A percentile compares a stretch with the other conserved stretches of the same genome.
phyloP scores from a whole-genome alignment of 2,113 vertebrate species.

The Alosa alosa region DNA sequence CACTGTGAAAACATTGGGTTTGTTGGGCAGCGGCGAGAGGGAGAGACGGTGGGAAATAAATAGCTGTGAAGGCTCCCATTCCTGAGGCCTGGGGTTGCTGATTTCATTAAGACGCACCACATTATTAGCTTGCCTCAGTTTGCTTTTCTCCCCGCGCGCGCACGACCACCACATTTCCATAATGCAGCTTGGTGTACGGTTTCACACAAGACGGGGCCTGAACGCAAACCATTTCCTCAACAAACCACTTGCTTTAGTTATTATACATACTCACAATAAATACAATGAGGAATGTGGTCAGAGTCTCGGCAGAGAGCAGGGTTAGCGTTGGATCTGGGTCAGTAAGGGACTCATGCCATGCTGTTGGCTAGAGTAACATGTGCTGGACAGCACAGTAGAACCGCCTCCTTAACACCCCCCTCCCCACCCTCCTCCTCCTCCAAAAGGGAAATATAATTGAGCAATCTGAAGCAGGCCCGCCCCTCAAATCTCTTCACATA shows the following conservation, averaged over 20 bases:
- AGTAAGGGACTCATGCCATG: conserved; percentile 22
- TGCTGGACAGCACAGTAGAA: not conserved
- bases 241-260: conserved; percentile 65
- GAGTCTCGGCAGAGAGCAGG: conserved; percentile 44
- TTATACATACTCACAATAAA: conserved; percentile 72
- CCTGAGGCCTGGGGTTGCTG: conserved; percentile 66
- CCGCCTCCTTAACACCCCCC: not conserved
- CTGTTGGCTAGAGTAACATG: not conserved
- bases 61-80: conserved; percentile 58
- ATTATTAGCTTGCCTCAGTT: conserved; percentile 68
- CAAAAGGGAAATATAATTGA: not conserved
- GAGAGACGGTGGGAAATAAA: conserved; percentile 56
- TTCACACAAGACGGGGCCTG: conserved; percentile 58
- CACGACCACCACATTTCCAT: conserved; percentile 65
- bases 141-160: conserved; percentile 58
- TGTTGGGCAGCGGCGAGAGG: not conserved
- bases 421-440: not conserved
- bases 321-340: conserved; percentile 50
- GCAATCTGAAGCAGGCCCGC: conserved; percentile 17
- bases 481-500: conserved; percentile 19
- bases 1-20: conserved; percentile 50
- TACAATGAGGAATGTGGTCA: conserved; percentile 58
- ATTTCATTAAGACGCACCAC: conserved; percentile 70
- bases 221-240: conserved; percentile 65
- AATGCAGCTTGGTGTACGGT: conserved; percentile 63